Evolutionary conservation across 2,797 vertebrate genomes (phyloP).

Genomic region (Acanthis flammea): DNA sequence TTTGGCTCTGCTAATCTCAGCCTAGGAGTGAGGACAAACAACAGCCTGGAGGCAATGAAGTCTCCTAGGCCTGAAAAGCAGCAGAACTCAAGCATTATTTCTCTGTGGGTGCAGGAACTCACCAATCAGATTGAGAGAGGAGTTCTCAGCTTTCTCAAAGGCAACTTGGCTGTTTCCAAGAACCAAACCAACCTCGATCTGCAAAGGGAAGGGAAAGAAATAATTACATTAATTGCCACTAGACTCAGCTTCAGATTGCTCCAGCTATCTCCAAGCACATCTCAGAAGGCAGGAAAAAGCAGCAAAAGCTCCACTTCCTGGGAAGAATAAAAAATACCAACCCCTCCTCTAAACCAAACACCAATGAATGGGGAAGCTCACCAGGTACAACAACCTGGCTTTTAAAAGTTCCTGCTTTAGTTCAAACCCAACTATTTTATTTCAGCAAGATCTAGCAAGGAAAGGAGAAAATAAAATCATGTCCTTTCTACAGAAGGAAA

Average conservation of each 20-base stretch:
- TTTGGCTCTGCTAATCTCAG: not conserved
- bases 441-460: not conserved
- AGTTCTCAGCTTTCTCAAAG: conserved; percentile 94
- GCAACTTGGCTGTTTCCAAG: conserved; percentile 92
- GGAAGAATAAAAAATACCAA: not conserved
- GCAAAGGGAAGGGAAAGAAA: conserved; percentile 32
- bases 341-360: not conserved
- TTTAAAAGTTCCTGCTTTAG: not conserved
- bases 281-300: not conserved
- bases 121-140: conserved; percentile 89
- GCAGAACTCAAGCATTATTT: not conserved
- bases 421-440: not conserved
- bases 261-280: not conserved
- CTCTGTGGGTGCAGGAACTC: conserved; percentile 66
- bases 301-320: not conserved
- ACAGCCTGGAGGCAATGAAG: not conserved
- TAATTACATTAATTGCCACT: not conserved
- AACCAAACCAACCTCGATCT: conserved; percentile 90
- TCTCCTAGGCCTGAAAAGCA: not conserved
- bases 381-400: not conserved
- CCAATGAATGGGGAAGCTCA: not conserved
- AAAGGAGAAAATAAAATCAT: not conserved
- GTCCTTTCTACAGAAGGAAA: not conserved
- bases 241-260: not conserved
- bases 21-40: not conserved